These are phyloP conservation scores for Lasioglossum oenotherae DNA, from an alignment of 2,888 invertebrate genomes.

Conservation along the genomic window DNA sequence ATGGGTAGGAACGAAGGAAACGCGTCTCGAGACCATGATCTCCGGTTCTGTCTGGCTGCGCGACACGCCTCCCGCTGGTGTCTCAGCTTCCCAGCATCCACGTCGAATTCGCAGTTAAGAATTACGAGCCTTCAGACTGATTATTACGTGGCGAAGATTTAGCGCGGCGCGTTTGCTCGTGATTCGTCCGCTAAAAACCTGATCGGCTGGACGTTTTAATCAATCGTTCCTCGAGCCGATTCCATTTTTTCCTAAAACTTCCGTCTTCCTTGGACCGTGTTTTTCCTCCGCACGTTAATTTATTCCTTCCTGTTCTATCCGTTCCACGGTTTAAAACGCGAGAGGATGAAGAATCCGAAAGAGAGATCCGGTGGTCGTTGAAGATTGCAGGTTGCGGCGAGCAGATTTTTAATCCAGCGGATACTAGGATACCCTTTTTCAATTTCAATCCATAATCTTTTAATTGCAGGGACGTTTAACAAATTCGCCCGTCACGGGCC, in stretches of 20 bases:
- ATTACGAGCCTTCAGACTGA: conserved; percentile 60
- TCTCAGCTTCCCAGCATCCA: conserved; percentile 25
- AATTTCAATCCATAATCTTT: not conserved
- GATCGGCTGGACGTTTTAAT: conserved; percentile 44
- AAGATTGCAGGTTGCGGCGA: not conserved
- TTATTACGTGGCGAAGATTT: conserved; percentile 66
- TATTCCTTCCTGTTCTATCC: conserved; percentile 2
- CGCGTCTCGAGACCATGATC: not conserved
- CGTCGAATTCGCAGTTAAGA: conserved; percentile 45
- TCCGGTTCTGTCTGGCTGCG: not conserved
- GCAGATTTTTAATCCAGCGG: not conserved
- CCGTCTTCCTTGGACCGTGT: conserved; percentile 6
- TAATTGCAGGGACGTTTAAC: conserved; percentile 3
- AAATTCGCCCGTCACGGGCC: not conserved
- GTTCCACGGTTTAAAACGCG: not conserved
- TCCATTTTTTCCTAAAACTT: not conserved
- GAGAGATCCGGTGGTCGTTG: not conserved
- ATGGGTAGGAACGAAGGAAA: not conserved
- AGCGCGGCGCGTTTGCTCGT: conserved; percentile 57
- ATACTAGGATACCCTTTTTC: not conserved
- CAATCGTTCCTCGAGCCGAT: conserved; percentile 5
- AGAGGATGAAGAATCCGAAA: not conserved
- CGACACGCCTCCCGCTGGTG: conserved; percentile 18
- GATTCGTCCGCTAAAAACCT: conserved; percentile 58
- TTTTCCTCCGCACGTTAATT: not conserved